Conservation (phyloP, 2,888 invertebrate species). For the Dendrolimus pini region DNA sequence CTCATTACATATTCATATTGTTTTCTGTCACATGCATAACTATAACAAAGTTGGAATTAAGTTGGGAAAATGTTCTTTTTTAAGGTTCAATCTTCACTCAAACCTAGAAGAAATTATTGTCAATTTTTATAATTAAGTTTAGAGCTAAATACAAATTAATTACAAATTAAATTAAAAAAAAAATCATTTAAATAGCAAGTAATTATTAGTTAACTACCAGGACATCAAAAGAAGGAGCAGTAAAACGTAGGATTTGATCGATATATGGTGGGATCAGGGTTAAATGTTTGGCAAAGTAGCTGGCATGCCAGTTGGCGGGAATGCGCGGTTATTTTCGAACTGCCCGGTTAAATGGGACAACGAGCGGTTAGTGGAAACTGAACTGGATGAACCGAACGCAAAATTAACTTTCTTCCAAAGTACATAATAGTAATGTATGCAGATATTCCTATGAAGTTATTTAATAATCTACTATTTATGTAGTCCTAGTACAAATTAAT, state of each 20-base stretch:
- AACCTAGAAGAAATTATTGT: too few species aligned
- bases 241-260: slow-evolving; percentile 20
- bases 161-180: too few species aligned
- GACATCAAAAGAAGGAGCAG: too few species aligned
- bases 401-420: background rate
- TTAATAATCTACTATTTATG: background rate
- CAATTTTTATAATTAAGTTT: too few species aligned
- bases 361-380: slow-evolving; percentile 41
- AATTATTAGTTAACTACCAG: too few species aligned
- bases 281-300: slow-evolving; percentile 35
- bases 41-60: too few species aligned
- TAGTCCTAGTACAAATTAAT: background rate
- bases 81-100: too few species aligned
- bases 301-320: slow-evolving; percentile 14
- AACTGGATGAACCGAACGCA: background rate
- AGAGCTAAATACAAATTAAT: too few species aligned
- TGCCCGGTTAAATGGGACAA: slow-evolving; percentile 52
- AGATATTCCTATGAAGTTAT: background rate
- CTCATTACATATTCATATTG: background rate
- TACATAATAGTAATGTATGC: background rate
- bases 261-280: slow-evolving; percentile 22
- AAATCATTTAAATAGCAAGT: too few species aligned
- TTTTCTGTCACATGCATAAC: too few species aligned
- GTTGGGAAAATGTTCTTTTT: too few species aligned
- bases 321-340: slow-evolving; percentile 58